Base-by-base conservation (phyloP, 2,888 invertebrate species). In the Epinotia demarniana region DNA sequence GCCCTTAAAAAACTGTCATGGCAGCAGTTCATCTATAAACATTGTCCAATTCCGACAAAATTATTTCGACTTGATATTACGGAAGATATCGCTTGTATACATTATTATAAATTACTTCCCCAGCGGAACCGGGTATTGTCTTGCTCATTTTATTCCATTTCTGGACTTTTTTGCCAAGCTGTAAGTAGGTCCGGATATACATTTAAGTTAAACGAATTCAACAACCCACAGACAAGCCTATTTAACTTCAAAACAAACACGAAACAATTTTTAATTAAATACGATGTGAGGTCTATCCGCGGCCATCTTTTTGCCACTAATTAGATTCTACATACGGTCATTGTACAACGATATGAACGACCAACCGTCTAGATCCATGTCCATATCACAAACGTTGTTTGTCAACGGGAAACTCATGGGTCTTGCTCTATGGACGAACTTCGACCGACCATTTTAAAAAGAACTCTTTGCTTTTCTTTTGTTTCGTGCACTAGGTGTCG, bases 221-320 rank as follows among this genome's bases (percentile, higher is more conserved):
- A 77, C 77, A 73, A 70, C 53, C n/a, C 39, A 46, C 58, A 55
- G 46, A 55, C 49, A 62, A 73, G 61, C 73, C 79, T 79, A 81
- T 79, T 76, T 68, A 82, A 66, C 64, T 66, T 75, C 53, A 53
- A 55, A 73, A 60, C 81, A 81, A 79, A 81, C 78, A 75, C 73
- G 76, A 83, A 80, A 80, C 77, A 84, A 87, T 80, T 86, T 85
- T 86, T 87, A 86, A 87, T 87, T 84, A 87, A 86, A 87, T 83
- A 80, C 73, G 76, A 81, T 79, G 75, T 77, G 73, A 80, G 79
- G 77, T 76, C 70, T 78, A 78, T 80, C 77, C 77, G 72, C 70
- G 46, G 69, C 73, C 79, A 81, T 81, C 78, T 80, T 79, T 78
- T 79, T 79, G 78, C 77, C 80, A 77, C 79, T 82, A 82, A 83